Base-by-base conservation (phyloP, 2,113 vertebrate genomes). In the Gasterosteus aculeatus region DNA sequence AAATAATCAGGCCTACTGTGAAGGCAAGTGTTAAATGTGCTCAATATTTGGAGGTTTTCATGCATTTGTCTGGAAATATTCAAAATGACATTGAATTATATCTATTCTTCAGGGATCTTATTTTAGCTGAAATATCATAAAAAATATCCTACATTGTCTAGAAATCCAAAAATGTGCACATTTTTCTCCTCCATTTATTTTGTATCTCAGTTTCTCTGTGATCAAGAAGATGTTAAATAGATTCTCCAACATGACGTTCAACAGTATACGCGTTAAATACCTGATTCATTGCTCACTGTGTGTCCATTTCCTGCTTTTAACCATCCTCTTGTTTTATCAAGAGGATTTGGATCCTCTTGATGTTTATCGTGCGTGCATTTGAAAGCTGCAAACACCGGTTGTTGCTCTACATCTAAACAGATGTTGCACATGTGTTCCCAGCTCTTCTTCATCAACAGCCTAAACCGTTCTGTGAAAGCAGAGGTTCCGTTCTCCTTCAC, bases 381-480 rank as follows among this genome's bases (percentile, higher is more conserved):
- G 18, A 15, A 18, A 18, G 29, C 38, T 8, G 33, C 7, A 18
- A 41, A 29, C 62, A 58, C 14, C 41, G 18, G 12, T 3, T 9
- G 58, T 59, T 46, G 42, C 46, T n/a, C 26, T 26, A 9, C 41
- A 31, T 35, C 29, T 70, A 14, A 51, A 29, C 69, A 62, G 33
- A 72, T 29, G 46, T 39, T 63, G 8, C 71, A 42, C 46, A 53
- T 51, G 15, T 53, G 18, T 41, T 18, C 62, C 10, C 39, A 9
- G 42, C 9, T 22, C 15, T 5, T 66, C 54, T 7, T 22, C 7
- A 19, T 54, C 10, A 59, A 3, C 5, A 5, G n/a, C 41, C 39
- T 7, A 7, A 38, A 38, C 5, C 35, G 53, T 57, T 86, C 51
- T 77, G 81, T 84, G 77, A 73, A 84, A 79, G 33, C 33, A 35